Base-by-base conservation (phyloP, 2,797 vertebrate species). In the Sebastes cheni region DNA sequence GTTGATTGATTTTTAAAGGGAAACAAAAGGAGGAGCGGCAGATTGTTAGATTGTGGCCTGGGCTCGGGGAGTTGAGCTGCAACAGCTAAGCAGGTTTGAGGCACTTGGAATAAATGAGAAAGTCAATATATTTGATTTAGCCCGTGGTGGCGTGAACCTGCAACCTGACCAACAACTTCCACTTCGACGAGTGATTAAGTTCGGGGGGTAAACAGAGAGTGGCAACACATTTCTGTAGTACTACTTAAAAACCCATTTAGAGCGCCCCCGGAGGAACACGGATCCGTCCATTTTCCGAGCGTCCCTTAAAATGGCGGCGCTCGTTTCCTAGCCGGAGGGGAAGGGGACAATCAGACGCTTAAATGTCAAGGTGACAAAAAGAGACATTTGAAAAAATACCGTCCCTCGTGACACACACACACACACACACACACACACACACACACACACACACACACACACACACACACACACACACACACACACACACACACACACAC, bases 291-390 rank as follows among this genome's bases (percentile, higher is more conserved):
- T 84, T 85, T 78, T 83, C 72, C 23, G 2, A 75, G 50, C 6
- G 64, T 77, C 60, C 59, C 59, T 73, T 83, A 77, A 92, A 92
- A 92, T 87, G 89, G 87, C 39, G 69, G 55, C 1, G 61, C 27
- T 78, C 56, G 55, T 60, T 72, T 72, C 42, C 46, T 66, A 12
- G 80, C 90, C 25, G 6, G 64, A 72, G 84, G 80, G 36, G 39
- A 25, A 39, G 16, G 29, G 39, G 52, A 36, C 34, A 67, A 70
- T 75, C 60, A 60, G 65, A 86, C 75, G 32, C 85, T 88, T 83
- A 94, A 94, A 93, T 94, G 92, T 94, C 92, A 95, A 94, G 93
- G 92, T 93, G 91, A 95, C 87, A 85, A 91, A 89, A 86, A 86
- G 79, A 90, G 88, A 84, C 88, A 83, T 92, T 88, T 87, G 79